These are phyloP conservation scores for Liodrosophila aerea DNA, from an alignment of 2,888 invertebrate genomes.

Conservation along the genomic window DNA sequence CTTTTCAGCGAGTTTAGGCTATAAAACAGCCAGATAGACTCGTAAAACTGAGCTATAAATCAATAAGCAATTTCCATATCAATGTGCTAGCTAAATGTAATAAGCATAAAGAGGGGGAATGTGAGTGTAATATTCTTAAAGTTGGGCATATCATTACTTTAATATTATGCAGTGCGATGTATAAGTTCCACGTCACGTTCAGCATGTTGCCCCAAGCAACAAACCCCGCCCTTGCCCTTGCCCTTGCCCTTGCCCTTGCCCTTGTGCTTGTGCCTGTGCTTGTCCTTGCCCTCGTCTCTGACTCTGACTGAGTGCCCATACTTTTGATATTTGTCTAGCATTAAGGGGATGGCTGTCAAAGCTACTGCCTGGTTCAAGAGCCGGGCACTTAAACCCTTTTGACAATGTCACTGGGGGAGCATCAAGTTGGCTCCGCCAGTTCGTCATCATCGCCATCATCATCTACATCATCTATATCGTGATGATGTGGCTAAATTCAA, in stretches of 20 bases:
- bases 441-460: slow-evolving; percentile 32
- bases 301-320: neutral
- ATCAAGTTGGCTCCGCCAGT: slow-evolving; percentile 56
- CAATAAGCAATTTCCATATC: slow-evolving; percentile 26
- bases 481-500: slow-evolving; percentile 60
- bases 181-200: slow-evolving; percentile 57
- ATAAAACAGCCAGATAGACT: no score
- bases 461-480: no score
- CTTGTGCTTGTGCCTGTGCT: neutral
- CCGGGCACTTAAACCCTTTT: slow-evolving; percentile 74
- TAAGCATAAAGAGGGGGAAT: neutral
- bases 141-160: slow-evolving; percentile 39
- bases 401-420: slow-evolving; percentile 69
- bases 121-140: slow-evolving; percentile 18
- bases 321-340: slow-evolving; percentile 55
- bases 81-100: slow-evolving; percentile 3
- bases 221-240: neutral
- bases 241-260: neutral
- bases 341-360: slow-evolving; percentile 50
- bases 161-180: slow-evolving; percentile 41
- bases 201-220: slow-evolving; percentile 48
- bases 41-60: slow-evolving; percentile 17
- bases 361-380: slow-evolving; percentile 59
- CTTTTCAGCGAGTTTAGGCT: neutral
- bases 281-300: neutral